These are phyloP conservation scores for Scomberomorus guttatus DNA, from an alignment of 2,797 vertebrate species.

Conservation along the genomic window DNA sequence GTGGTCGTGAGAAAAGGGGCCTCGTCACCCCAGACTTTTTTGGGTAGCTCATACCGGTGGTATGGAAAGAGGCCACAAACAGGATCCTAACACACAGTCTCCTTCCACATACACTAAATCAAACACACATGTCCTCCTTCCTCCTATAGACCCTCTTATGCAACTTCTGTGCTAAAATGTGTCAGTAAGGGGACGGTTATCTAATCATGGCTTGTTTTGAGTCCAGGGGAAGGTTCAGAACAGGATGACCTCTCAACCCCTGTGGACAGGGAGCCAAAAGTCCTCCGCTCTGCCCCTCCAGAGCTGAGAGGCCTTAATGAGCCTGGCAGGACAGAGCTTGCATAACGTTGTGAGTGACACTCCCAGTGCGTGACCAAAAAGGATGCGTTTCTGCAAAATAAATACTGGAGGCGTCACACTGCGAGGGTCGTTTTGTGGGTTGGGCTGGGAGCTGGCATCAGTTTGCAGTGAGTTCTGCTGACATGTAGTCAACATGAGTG, in stretches of 20 bases:
- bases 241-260: conserved; percentile 26
- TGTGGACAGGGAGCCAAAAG: conserved; percentile 14
- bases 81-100: conserved; percentile 13
- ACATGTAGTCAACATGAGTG: conserved; percentile 21
- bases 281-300: neutral
- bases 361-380: neutral
- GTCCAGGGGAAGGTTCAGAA: conserved; percentile 35
- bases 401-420: neutral
- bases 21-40: conserved; percentile 9
- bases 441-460: conserved; percentile 19
- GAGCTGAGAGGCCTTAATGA: conserved; percentile 17
- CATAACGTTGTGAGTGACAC: neutral
- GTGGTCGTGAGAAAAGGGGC: conserved; percentile 41
- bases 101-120: conserved; percentile 23
- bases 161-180: conserved; percentile 41
- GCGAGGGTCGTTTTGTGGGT: conserved; percentile 30
- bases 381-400: neutral
- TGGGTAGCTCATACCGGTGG: conserved; percentile 6
- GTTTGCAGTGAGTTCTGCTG: conserved; percentile 41
- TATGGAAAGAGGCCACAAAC: conserved; percentile 39
- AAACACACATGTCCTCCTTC: conserved; percentile 41
- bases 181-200: conserved; percentile 58
- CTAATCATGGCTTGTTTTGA: conserved; percentile 45
- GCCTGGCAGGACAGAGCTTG: conserved; percentile 10
- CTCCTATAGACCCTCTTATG: conserved; percentile 33